Conservation (phyloP, 2,888 invertebrate genomes). For the Geophilus truncorum region DNA sequence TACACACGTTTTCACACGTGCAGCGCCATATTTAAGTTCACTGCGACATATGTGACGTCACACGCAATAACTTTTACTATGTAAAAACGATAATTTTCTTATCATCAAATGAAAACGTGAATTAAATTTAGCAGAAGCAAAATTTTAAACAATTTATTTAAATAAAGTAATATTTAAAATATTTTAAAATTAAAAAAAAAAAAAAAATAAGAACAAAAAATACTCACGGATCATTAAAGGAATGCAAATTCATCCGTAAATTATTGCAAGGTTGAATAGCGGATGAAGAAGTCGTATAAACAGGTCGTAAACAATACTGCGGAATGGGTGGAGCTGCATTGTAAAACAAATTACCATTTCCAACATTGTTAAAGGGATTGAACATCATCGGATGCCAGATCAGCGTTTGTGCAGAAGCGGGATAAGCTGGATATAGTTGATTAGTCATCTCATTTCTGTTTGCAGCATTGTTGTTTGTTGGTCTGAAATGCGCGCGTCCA, state of each 20-base stretch:
- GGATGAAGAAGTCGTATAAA: not conserved
- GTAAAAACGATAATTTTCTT: too few relatives aligned
- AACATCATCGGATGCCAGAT: not conserved
- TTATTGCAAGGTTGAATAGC: not conserved
- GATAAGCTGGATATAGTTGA: not conserved
- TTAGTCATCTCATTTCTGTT: not conserved
- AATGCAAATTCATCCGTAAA: not conserved
- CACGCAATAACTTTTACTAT: too few relatives aligned
- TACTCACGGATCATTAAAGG: conserved; percentile 1
- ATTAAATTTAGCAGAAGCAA: too few relatives aligned
- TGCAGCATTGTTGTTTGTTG: not conserved
- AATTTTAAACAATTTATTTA: too few relatives aligned
- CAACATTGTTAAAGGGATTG: not conserved
- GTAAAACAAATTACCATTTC: not conserved
- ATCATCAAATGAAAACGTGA: too few relatives aligned
- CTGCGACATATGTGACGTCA: not conserved
- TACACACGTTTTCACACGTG: not conserved
- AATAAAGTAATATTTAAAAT: too few relatives aligned
- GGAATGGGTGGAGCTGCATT: not conserved
- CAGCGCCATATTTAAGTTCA: not conserved
- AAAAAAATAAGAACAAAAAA: not conserved
- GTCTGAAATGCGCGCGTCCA: not conserved
- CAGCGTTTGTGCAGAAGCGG: not conserved
- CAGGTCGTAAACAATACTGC: not conserved
- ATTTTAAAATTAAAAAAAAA: not conserved